phyloP scores from a whole-genome alignment of 2,797 vertebrate species.

The Phrynocephalus guinanensis region DNA sequence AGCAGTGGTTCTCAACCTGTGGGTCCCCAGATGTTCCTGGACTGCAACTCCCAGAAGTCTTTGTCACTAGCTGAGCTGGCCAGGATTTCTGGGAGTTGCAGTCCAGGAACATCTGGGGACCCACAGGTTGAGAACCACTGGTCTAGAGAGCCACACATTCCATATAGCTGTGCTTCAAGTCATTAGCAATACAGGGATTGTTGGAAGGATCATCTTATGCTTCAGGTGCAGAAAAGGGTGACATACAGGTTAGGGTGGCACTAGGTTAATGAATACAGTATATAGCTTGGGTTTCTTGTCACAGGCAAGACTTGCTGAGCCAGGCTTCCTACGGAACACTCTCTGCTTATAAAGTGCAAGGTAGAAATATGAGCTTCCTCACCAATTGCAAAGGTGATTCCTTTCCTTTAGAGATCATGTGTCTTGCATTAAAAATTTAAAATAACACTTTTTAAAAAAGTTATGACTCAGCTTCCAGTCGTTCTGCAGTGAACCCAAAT shows the following conservation, averaged over 20 bases:
- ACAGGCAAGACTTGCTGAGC: neutral
- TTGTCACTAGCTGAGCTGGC: too few relatives aligned
- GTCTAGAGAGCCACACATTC: neutral
- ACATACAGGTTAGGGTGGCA: neutral
- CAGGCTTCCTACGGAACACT: neutral
- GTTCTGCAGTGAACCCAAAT: neutral
- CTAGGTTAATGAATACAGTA: neutral
- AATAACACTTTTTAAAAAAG: neutral
- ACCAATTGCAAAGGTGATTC: slow-evolving; percentile 10
- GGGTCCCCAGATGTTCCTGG: too few relatives aligned
- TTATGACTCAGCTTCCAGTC: neutral
- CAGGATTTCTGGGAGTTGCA: too few relatives aligned
- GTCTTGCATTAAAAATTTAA: slow-evolving; percentile 35
- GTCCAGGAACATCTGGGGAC: too few relatives aligned
- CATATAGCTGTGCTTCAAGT: neutral
- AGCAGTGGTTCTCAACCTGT: too few relatives aligned
- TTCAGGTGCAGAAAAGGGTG: neutral
- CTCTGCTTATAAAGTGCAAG: neutral
- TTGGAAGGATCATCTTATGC: neutral
- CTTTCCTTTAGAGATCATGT: accelerated
- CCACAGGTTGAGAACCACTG: too few relatives aligned
- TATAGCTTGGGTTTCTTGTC: neutral
- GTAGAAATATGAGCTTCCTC: slow-evolving; percentile 3
- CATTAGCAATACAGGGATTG: neutral
- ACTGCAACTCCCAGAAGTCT: too few relatives aligned